A percentile compares a stretch with the other conserved stretches of the same genome.
phyloP scores from a whole-genome alignment of 2,888 invertebrate species.

The Ischnura elegans region DNA sequence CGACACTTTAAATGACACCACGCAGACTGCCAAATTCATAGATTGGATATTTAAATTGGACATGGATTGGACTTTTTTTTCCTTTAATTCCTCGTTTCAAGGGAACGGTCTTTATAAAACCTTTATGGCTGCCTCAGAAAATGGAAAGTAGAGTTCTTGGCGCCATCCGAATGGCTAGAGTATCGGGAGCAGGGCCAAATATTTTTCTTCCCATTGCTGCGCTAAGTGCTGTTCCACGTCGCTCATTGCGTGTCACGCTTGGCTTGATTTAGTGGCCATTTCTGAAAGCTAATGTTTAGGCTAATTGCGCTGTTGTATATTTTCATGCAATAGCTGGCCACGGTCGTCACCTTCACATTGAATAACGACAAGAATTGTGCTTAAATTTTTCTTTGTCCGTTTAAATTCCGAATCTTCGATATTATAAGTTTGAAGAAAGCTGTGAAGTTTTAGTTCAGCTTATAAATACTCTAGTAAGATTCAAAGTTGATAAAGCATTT shows the following conservation, averaged over 20 bases:
- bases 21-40: background rate
- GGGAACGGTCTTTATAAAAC: background rate
- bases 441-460: no score
- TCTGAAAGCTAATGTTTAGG: background rate
- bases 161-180: background rate
- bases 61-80: background rate
- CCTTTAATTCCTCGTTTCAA: background rate
- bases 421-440: no score
- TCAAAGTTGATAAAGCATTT: no score
- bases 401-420: no score
- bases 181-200: background rate
- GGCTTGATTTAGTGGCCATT: background rate
- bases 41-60: constrained; percentile 8
- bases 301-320: background rate
- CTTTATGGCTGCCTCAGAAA: background rate
- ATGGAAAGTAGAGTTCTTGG: background rate
- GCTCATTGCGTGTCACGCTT: background rate
- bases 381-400: no score
- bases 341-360: no score
- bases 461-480: no score
- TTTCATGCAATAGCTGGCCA: background rate
- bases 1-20: background rate
- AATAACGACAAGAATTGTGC: no score
- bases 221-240: background rate
- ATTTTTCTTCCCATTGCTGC: background rate